Evolutionary conservation across 2,113 vertebrate species (phyloP).

Genomic region (Pagrus major): DNA sequence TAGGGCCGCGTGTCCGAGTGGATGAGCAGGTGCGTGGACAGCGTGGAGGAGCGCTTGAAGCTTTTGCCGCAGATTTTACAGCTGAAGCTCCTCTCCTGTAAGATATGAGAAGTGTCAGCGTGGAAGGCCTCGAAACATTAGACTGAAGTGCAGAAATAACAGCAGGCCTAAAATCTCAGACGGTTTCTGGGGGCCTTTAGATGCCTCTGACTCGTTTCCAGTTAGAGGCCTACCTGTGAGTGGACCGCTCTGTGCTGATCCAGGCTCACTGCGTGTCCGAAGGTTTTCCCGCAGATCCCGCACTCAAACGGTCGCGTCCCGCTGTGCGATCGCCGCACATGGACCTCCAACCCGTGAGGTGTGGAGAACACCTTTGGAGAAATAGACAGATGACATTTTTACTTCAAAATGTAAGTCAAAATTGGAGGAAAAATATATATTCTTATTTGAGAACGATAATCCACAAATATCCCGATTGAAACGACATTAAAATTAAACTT

Average conservation of each 20-base stretch:
- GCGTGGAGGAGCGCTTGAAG: slow-evolving; percentile 97
- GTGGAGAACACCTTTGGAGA: slow-evolving; percentile 92
- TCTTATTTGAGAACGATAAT: not conserved
- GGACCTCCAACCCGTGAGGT: slow-evolving; percentile 93
- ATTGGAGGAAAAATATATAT: not conserved
- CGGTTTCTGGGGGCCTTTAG: not conserved
- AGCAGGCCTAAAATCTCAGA: not conserved
- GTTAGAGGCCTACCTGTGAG: slow-evolving; percentile 87
- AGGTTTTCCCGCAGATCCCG: slow-evolving; percentile 95
- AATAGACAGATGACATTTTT: not conserved
- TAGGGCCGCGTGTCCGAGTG: slow-evolving; percentile 98
- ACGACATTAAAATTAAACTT: not conserved
- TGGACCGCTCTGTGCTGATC: slow-evolving; percentile 95
- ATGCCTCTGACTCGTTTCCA: not conserved
- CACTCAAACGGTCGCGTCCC: slow-evolving; percentile 95
- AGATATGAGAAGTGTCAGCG: not conserved
- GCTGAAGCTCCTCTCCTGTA: slow-evolving; percentile 94
- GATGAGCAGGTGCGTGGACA: slow-evolving; percentile 97
- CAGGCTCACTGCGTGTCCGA: slow-evolving; percentile 95
- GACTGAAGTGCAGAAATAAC: not conserved
- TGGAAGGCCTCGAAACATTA: not conserved
- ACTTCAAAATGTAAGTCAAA: not conserved
- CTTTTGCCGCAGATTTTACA: slow-evolving; percentile 98
- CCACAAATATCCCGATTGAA: not conserved
- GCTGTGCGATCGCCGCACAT: slow-evolving; percentile 94